Evolutionary conservation across 2,888 invertebrate species (phyloP).

Genomic region (Mythimna lalbum): DNA sequence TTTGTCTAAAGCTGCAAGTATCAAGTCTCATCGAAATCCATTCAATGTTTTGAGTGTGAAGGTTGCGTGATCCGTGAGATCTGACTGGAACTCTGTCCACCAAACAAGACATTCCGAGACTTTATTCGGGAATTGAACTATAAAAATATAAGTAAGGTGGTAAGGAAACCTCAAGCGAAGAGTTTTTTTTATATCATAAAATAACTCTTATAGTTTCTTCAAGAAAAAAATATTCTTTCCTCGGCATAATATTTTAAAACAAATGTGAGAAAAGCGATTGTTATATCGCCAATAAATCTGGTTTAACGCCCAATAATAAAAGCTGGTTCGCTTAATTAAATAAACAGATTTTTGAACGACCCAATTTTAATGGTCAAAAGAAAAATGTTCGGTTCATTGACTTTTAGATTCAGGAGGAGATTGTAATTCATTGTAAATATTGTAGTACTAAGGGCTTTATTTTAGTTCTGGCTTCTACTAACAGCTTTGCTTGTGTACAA

Average conservation of each 20-base stretch:
- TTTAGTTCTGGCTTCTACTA: too few relatives aligned
- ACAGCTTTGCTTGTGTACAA: too few relatives aligned
- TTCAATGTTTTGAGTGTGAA: too few relatives aligned
- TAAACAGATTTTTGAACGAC: conserved; percentile 44
- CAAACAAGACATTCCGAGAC: too few relatives aligned
- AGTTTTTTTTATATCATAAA: too few relatives aligned
- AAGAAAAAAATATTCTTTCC: not conserved
- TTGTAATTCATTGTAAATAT: conserved; percentile 1
- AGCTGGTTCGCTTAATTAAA: conserved; percentile 47
- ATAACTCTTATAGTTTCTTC: not conserved
- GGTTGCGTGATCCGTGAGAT: too few relatives aligned
- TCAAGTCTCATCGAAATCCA: too few relatives aligned
- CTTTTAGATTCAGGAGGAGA: conserved; percentile 18
- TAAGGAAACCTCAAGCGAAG: too few relatives aligned
- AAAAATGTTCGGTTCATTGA: conserved; percentile 20
- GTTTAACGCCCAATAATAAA: conserved; percentile 42
- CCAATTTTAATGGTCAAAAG: conserved; percentile 24
- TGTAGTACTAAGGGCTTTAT: not conserved
- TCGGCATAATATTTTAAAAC: not conserved
- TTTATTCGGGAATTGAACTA: too few relatives aligned
- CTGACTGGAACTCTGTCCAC: too few relatives aligned
- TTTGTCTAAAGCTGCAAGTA: too few relatives aligned
- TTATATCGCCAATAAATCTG: conserved; percentile 23
- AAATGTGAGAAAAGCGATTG: conserved; percentile 7
- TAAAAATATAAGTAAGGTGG: too few relatives aligned